Percentiles rank a stretch among this genome's conserved stretches.
Evolutionary conservation across 1,140 invertebrate genomes (phyloP).

Genomic region (Phymorhynchus buccinoides): DNA sequence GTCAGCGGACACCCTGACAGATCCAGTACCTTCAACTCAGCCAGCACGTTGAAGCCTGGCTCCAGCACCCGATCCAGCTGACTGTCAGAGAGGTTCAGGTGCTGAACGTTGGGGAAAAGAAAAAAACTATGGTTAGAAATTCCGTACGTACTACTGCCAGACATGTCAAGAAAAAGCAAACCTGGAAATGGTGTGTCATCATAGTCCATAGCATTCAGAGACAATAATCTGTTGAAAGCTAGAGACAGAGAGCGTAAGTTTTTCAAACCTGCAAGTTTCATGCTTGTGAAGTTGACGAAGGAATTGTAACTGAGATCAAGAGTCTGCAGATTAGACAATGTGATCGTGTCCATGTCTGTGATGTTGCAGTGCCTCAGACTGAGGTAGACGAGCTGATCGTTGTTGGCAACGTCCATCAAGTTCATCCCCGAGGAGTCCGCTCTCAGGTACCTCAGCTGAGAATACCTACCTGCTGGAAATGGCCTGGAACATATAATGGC

Average conservation of each 20-base stretch:
- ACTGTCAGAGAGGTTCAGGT: neutral
- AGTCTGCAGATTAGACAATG: neutral
- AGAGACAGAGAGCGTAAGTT: conserved; percentile 35
- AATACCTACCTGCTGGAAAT: neutral
- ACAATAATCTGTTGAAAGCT: conserved; percentile 29
- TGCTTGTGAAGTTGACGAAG: neutral
- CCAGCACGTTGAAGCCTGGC: neutral
- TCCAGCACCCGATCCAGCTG: neutral
- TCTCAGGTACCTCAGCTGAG: neutral
- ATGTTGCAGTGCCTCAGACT: neutral
- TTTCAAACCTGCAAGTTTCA: neutral
- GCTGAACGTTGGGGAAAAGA: neutral
- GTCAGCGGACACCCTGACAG: neutral
- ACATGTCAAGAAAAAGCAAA: neutral
- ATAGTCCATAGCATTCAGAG: neutral
- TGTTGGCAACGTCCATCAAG: neutral
- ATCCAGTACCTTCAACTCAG: neutral
- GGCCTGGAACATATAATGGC: neutral
- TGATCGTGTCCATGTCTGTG: neutral
- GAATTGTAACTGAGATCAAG: neutral
- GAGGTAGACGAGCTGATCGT: neutral
- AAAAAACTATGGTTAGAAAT: neutral
- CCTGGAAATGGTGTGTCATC: neutral
- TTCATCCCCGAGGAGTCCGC: neutral
- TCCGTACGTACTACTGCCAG: neutral